Evolutionary conservation across 1,140 invertebrate species (phyloP).

Genomic region (Eumeta japonica): DNA sequence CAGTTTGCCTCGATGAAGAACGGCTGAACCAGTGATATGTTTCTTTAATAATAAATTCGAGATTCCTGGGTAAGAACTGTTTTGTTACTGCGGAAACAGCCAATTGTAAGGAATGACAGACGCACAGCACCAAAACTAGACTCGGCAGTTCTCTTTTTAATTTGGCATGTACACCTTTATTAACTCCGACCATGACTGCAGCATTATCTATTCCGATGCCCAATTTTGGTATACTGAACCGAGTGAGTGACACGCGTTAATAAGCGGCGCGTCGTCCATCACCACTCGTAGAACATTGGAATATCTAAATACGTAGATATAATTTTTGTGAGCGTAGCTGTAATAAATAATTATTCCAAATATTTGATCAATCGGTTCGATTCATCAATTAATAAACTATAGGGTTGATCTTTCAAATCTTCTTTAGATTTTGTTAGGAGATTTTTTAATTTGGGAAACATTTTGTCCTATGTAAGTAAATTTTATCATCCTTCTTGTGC

Average conservation of each 20-base stretch:
- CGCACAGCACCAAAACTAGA: slow-evolving; percentile 16
- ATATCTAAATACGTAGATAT: slow-evolving; percentile 20
- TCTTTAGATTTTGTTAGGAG: slow-evolving; percentile 7
- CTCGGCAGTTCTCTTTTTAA: slow-evolving; percentile 14
- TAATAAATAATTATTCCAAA: slow-evolving; percentile 35
- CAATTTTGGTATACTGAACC: slow-evolving; percentile 16
- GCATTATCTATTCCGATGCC: slow-evolving; percentile 39
- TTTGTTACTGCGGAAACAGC: slow-evolving; percentile 15
- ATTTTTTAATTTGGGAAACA: slow-evolving; percentile 9
- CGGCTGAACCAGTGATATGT: slow-evolving; percentile 15
- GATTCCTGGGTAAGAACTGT: slow-evolving; percentile 24
- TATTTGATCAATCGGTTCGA: too few relatives aligned
- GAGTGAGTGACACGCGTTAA: slow-evolving; percentile 11
- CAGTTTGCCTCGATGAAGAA: too few relatives aligned
- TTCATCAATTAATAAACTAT: slow-evolving; percentile 9
- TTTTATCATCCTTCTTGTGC: slow-evolving; percentile 6
- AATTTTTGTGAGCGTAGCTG: slow-evolving; percentile 15
- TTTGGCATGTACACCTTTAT: slow-evolving; percentile 28
- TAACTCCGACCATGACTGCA: slow-evolving; percentile 32
- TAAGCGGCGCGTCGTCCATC: too few relatives aligned
- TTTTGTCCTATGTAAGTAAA: slow-evolving; percentile 8
- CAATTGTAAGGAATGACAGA: slow-evolving; percentile 26
- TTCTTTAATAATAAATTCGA: slow-evolving; percentile 38
- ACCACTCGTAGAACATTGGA: slow-evolving; percentile 8
- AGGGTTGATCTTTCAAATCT: slow-evolving; percentile 10